These are phyloP conservation scores for Orthosia gracilis DNA, from an alignment of 2,888 invertebrate genomes.

Conservation along the genomic window DNA sequence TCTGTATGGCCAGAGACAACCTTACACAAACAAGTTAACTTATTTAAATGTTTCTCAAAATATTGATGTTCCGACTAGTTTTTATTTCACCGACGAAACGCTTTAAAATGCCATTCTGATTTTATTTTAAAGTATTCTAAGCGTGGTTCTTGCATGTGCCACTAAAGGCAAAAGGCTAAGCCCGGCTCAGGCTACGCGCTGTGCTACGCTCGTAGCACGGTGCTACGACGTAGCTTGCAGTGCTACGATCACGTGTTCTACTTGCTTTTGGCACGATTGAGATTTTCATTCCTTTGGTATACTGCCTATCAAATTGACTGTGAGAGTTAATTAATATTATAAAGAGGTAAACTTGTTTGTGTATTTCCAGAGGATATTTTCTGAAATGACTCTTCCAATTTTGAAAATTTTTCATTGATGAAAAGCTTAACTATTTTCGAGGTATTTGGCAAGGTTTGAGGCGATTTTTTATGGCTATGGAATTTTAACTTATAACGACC, in stretches of 20 bases:
- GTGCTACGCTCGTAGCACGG: constrained; percentile 25
- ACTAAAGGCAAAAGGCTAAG: neutral
- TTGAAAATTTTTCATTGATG: neutral
- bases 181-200: constrained; percentile 6
- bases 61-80: too few species aligned
- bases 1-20: too few species aligned
- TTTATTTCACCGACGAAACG: neutral
- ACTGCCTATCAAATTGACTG: neutral
- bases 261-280: neutral
- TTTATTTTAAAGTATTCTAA: neutral
- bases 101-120: neutral
- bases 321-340: neutral
- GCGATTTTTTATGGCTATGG: neutral
- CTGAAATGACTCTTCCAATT: neutral
- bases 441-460: too few species aligned
- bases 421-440: neutral
- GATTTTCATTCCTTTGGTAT: neutral
- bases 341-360: neutral
- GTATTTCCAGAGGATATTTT: too few species aligned
- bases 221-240: constrained; percentile 39
- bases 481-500: neutral
- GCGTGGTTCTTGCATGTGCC: neutral
- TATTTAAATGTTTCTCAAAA: too few species aligned
- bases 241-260: neutral
- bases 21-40: too few species aligned